These are phyloP conservation scores for Sebastes matsubarae DNA, from an alignment of 2,797 vertebrate species.

Conservation along the genomic window DNA sequence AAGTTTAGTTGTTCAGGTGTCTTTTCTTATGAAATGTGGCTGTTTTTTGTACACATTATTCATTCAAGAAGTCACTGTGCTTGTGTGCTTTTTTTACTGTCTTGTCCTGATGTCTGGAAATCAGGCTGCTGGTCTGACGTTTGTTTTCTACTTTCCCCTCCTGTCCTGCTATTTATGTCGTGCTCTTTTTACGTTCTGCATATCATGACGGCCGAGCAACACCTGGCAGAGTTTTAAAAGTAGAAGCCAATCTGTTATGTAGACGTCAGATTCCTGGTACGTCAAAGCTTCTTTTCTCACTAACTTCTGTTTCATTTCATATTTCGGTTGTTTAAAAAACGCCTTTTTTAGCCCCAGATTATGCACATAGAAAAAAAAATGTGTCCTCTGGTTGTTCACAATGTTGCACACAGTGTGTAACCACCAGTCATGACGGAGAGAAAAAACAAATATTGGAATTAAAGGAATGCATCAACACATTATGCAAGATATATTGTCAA, in stretches of 20 bases:
- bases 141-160: constrained; percentile 11
- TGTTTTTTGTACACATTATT: neutral
- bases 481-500: constrained; percentile 37
- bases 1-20: neutral
- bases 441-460: constrained; percentile 25
- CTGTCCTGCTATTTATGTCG: neutral
- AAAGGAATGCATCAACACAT: constrained; percentile 38
- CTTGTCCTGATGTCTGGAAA: neutral
- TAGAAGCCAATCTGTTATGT: neutral
- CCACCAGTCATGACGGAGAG: neutral
- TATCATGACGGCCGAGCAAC: neutral
- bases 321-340: neutral
- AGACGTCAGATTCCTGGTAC: neutral
- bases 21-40: neutral
- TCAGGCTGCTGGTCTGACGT: neutral
- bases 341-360: neutral
- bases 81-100: neutral
- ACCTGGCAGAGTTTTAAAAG: constrained; percentile 3
- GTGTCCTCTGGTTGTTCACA: neutral
- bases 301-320: neutral
- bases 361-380: neutral
- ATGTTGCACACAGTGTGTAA: neutral
- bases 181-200: constrained; percentile 13
- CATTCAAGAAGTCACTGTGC: neutral
- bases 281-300: neutral